Base-by-base conservation (phyloP, 2,888 invertebrate species). In the Drosophila mimetica region DNA sequence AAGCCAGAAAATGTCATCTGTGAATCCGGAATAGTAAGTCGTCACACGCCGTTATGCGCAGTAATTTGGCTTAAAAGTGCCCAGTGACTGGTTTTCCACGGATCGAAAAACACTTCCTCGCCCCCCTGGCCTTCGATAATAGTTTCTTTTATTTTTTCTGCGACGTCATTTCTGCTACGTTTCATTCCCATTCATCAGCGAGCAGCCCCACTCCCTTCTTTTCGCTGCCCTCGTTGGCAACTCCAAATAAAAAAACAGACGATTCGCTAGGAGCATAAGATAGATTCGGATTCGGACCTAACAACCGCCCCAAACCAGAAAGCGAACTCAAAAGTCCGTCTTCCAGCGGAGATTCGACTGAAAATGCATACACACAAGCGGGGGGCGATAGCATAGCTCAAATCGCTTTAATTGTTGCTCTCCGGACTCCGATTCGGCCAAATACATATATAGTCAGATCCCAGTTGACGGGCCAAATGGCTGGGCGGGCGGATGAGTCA, bases 1-100 rank as follows among this genome's bases (percentile, higher is more conserved):
- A 60, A 57, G 53, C 52, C 61, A 67, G 59, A 89, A 89, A 88
- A 92, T 92, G 92, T 91, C 92, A 79, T 91, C 92, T 78, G 95
- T 96, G 95, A 95, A 95, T 94, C 96, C 96, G 89, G 96, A 96
- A 94, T 96, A 96, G 96, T 96, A 93, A 96, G 96, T 92, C 79
- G 70, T 80, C 78, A 75, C 59, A 58, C 46, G 11, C 46, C 63
- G 50, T 58, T 76, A 82, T 84, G 79, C 86, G 86, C 72, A 72
- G 16, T 75, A 73, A 85, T 60, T 71, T 32, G 55, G 34, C 51
- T 44, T 14, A 4, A 4, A 16, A 61, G n/a, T 51, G 4, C 11
- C 4, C 1, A 51, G 60, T 69, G 63, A 71, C 51, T 58, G 64
- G 22, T 18, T 53, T 60, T 50, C 28, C 32, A 51, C 44, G 9